Base-by-base conservation (phyloP, 2,113 vertebrate species). In the Bos javanicus region DNA sequence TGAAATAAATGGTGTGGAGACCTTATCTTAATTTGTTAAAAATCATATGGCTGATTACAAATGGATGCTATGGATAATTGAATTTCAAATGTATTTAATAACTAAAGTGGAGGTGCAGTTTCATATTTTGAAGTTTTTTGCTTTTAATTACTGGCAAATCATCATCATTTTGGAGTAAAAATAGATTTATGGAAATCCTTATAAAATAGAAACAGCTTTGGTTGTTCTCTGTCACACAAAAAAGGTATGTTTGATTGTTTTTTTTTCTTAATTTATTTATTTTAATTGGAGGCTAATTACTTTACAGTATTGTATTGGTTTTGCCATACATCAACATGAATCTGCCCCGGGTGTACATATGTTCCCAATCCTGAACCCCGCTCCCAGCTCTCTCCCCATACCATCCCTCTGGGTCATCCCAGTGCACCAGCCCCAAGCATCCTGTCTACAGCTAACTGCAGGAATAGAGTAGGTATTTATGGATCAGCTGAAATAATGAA, bases 21-120 rank as follows among this genome's bases (percentile, higher is more conserved):
- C 11, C 26, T 91, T 90, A 54, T 11, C 28, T 95, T 86, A 87
- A 83, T 96, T 94, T 96, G 88, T 91, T 83, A 95, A 71, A 97
- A 86, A 83, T 93, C 25, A 95, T 81, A 93, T 67, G 59, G 39
- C 46, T 94, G 81, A 94, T 96, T 96, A 91, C 46, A 97, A 88
- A 94, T 76, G 96, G 46, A 95, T 84, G 59, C 28, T 46, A 25
- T 86, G 83, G 33, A 15, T 97, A 94, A 97, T 33, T 95, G 88
- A 94, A 23, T 92, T 87, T 94, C 50, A 88, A n/a, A 82, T 97
- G 52, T 59, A 19, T 87, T 94, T 90, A 95, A 88, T 92, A 82
- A 80, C 50, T 94, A 43, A 97, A 96, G 2, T 84, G 25, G 43
- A 90, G 46, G 33, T 64, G 5, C 6, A 78, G 23, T 86, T 85